phyloP scores from a whole-genome alignment of 2,888 invertebrate species.

The Pterostichus niger region DNA sequence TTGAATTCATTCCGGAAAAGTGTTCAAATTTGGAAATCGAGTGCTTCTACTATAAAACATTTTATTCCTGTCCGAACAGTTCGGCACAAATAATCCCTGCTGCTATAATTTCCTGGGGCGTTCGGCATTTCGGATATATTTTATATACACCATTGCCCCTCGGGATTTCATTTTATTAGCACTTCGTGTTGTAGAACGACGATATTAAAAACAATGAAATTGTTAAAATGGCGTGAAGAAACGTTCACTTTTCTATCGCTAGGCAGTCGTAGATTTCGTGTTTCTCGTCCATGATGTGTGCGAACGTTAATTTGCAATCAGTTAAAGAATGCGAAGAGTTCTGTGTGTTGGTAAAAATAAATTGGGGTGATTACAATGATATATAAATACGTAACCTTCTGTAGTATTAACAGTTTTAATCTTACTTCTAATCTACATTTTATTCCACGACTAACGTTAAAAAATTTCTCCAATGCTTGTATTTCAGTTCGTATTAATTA shows the following conservation, averaged over 20 bases:
- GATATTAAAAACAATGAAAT: conserved; percentile 55
- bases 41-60: conserved; percentile 32
- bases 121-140: conserved; percentile 46
- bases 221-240: background rate
- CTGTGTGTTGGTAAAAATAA: conserved; percentile 32
- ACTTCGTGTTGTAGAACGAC: conserved; percentile 47
- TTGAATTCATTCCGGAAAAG: conserved; percentile 28
- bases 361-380: conserved; percentile 36
- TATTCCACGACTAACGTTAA: background rate
- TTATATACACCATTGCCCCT: conserved; percentile 38
- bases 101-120: conserved; percentile 57
- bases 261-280: background rate
- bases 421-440: conserved; percentile 24
- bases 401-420: conserved; percentile 25
- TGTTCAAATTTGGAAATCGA: conserved; percentile 44
- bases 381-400: conserved; percentile 19
- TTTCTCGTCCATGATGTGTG: background rate
- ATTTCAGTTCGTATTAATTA: background rate
- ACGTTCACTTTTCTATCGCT: background rate
- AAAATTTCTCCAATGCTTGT: conserved; percentile 1
- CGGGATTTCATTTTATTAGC: conserved; percentile 51
- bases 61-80: conserved; percentile 41
- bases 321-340: conserved; percentile 7
- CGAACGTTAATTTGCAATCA: conserved; percentile 22
- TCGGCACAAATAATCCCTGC: conserved; percentile 15